Percentiles rank a stretch among this genome's conserved stretches.
Evolutionary conservation across 2,113 vertebrate genomes (phyloP).

Genomic region (Hippocampus guttulatus): DNA sequence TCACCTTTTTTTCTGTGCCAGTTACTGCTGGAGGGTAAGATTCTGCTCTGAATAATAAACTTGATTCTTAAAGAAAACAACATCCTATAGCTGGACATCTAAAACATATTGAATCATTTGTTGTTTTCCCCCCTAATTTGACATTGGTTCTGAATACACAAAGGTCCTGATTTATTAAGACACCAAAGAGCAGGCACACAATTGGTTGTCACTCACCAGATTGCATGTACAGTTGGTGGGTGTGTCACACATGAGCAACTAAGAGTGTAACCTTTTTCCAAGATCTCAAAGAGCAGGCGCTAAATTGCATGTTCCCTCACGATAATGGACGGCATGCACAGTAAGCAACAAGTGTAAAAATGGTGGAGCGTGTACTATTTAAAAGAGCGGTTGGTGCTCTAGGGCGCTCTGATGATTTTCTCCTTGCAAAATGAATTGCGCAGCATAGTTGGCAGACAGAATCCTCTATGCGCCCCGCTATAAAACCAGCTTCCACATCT

Average conservation of each 20-base stretch:
- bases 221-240: no score
- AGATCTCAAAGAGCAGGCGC: neutral
- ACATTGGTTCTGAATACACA: conserved; percentile 61
- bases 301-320: no score
- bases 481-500: neutral
- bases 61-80: neutral
- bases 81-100: neutral
- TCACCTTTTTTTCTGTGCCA: neutral
- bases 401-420: no score
- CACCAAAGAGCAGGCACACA: no score
- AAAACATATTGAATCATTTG: neutral
- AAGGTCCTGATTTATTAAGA: conserved; percentile 24
- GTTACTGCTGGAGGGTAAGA: conserved; percentile 2
- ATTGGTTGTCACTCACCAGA: no score
- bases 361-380: no score
- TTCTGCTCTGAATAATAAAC: neutral
- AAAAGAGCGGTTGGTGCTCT: no score
- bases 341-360: no score
- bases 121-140: conserved; percentile 47
- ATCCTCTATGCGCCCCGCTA: neutral
- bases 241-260: no score
- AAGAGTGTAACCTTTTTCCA: neutral
- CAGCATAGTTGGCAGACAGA: neutral
- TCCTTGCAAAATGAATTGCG: conserved; percentile 8
- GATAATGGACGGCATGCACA: no score